Evolutionary conservation across 2,113 vertebrate genomes (phyloP).

Genomic region (Seriola aureovittata): DNA sequence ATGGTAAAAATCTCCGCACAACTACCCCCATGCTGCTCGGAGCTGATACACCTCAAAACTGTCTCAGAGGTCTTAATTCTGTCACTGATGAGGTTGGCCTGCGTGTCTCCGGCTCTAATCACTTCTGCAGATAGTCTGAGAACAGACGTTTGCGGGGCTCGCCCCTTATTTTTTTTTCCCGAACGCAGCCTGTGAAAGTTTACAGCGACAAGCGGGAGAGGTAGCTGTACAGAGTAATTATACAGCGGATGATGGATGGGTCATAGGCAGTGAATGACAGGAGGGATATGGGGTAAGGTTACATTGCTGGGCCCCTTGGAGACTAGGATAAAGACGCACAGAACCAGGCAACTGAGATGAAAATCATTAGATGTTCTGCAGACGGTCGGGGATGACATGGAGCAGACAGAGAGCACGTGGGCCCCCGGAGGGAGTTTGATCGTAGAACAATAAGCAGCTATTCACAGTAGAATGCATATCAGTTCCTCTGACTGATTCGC

Average conservation of each 20-base stretch:
- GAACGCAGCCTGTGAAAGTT: slow-evolving; percentile 55
- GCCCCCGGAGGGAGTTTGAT: slow-evolving; percentile 35
- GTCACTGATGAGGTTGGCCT: slow-evolving; percentile 64
- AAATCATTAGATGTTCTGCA: slow-evolving; percentile 63
- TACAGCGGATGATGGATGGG: slow-evolving; percentile 73
- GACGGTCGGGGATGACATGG: slow-evolving; percentile 53
- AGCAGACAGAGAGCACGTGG: slow-evolving; percentile 41
- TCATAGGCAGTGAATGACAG: slow-evolving; percentile 72
- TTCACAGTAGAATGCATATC: slow-evolving; percentile 60
- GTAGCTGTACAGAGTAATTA: slow-evolving; percentile 73
- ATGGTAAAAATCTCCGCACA: not conserved
- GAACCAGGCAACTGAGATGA: slow-evolving; percentile 58
- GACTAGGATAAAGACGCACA: slow-evolving; percentile 43
- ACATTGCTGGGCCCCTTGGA: slow-evolving; percentile 42
- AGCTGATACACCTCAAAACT: slow-evolving; percentile 33
- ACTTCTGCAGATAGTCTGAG: slow-evolving; percentile 69
- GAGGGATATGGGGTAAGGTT: slow-evolving; percentile 59
- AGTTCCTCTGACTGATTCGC: slow-evolving; percentile 46
- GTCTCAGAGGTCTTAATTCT: slow-evolving; percentile 58
- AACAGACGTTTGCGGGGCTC: slow-evolving; percentile 46
- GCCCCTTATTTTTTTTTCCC: slow-evolving; percentile 1
- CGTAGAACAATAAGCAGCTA: slow-evolving; percentile 60
- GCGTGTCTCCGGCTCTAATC: slow-evolving; percentile 60
- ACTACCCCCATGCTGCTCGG: not conserved
- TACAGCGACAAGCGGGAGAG: slow-evolving; percentile 60